These are phyloP conservation scores for Thysanoteuthis rhombus DNA, from an alignment of 2,888 invertebrate species.

Conservation along the genomic window DNA sequence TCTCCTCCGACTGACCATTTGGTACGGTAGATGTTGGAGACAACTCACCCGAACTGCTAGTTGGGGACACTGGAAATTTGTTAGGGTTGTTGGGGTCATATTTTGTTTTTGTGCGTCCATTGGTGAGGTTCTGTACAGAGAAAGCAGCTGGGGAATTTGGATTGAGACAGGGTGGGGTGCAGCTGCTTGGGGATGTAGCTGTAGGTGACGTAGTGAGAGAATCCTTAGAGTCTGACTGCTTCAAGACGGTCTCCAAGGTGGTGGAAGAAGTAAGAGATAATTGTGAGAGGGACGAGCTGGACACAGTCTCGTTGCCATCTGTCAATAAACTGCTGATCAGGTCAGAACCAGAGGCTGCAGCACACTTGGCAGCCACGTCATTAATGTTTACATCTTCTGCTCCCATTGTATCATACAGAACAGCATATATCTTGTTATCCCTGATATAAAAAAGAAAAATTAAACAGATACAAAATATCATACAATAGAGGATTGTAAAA, in stretches of 20 bases:
- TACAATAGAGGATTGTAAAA: too few relatives aligned
- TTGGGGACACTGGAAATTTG: background rate
- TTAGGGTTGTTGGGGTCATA: background rate
- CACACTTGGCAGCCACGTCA: slow-evolving; percentile 42
- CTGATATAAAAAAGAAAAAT: slow-evolving; percentile 39
- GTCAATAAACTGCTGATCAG: slow-evolving; percentile 23
- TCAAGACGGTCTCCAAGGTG: slow-evolving; percentile 20
- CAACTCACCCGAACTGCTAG: background rate
- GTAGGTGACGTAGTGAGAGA: slow-evolving; percentile 14
- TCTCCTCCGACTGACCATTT: background rate
- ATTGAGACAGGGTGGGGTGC: slow-evolving; percentile 28
- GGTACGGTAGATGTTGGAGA: background rate
- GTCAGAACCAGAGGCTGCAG: background rate
- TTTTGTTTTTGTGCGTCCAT: background rate
- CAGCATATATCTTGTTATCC: slow-evolving; percentile 47
- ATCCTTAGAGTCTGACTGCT: slow-evolving; percentile 25
- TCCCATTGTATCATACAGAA: slow-evolving; percentile 52
- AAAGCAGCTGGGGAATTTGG: slow-evolving; percentile 24
- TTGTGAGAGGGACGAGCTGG: slow-evolving; percentile 33
- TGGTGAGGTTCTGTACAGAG: slow-evolving; percentile 19
- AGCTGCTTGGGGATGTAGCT: slow-evolving; percentile 24
- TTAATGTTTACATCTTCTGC: slow-evolving; percentile 55
- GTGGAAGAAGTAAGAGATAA: slow-evolving; percentile 30
- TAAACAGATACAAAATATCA: too few relatives aligned
- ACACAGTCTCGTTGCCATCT: slow-evolving; percentile 1